These are phyloP conservation scores for Tautogolabrus adspersus DNA, from an alignment of 2,113 vertebrate genomes.

Conservation along the genomic window DNA sequence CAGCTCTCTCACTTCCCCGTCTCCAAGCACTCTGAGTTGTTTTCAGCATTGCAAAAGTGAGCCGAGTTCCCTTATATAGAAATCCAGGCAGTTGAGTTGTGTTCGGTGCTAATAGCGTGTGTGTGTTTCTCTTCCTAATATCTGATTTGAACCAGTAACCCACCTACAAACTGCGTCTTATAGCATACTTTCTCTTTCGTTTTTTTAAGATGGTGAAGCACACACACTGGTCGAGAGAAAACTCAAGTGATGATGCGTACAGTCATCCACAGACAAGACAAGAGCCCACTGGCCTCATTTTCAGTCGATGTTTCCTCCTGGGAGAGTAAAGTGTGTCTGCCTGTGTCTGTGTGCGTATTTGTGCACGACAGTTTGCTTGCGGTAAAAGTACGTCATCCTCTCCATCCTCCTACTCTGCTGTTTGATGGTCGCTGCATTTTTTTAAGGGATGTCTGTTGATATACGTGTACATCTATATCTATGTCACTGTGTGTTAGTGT, in stretches of 20 bases:
- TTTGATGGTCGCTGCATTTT: constrained; percentile 34
- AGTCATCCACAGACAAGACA: constrained; percentile 66
- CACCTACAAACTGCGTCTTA: constrained; percentile 30
- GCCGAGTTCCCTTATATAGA: constrained; percentile 47
- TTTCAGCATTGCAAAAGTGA: constrained; percentile 55
- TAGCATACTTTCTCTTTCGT: constrained; percentile 31
- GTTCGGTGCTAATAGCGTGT: neutral
- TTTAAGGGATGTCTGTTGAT: constrained; percentile 47
- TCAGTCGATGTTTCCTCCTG: constrained; percentile 51
- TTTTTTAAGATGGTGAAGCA: constrained; percentile 35
- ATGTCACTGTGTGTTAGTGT: neutral
- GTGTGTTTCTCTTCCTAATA: constrained; percentile 14
- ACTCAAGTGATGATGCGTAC: constrained; percentile 54
- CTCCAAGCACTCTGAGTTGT: constrained; percentile 66
- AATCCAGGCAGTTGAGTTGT: constrained; percentile 31
- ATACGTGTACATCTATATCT: neutral
- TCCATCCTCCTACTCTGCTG: constrained; percentile 38
- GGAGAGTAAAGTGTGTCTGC: constrained; percentile 61
- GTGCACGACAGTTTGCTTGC: constrained; percentile 34
- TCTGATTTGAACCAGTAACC: constrained; percentile 42
- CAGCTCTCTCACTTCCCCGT: constrained; percentile 68
- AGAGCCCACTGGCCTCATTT: constrained; percentile 75
- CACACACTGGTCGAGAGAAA: constrained; percentile 46
- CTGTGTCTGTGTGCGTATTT: constrained; percentile 39
- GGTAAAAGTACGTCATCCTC: constrained; percentile 54